These are phyloP conservation scores for Meganola albula DNA, from an alignment of 2,888 invertebrate genomes.

Conservation along the genomic window DNA sequence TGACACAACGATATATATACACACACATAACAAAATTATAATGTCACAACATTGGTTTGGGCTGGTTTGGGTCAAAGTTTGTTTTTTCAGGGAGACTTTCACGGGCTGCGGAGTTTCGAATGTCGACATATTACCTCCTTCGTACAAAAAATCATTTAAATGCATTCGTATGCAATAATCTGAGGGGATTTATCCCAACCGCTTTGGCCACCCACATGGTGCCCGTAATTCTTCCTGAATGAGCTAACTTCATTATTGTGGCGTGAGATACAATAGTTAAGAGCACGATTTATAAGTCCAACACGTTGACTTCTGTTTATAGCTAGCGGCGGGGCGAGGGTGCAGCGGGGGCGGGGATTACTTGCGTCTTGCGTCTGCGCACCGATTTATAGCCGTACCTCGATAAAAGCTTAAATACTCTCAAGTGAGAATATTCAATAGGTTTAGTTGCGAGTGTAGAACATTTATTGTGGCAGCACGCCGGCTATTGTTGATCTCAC, in stretches of 20 bases:
- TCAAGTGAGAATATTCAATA: slow-evolving; percentile 66
- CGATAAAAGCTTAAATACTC: slow-evolving; percentile 77
- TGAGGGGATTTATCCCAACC: slow-evolving; percentile 63
- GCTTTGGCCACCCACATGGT: slow-evolving; percentile 72
- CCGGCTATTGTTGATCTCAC: slow-evolving; percentile 21
- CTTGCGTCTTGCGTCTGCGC: slow-evolving; percentile 69
- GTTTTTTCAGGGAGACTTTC: slow-evolving; percentile 68
- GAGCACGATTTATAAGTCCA: slow-evolving; percentile 76
- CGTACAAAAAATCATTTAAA: slow-evolving; percentile 64
- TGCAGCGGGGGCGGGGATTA: slow-evolving; percentile 69
- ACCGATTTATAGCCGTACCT: slow-evolving; percentile 69
- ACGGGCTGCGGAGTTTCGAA: slow-evolving; percentile 48
- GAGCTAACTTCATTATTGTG: slow-evolving; percentile 78
- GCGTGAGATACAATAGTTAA: slow-evolving; percentile 77
- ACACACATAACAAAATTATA: no score
- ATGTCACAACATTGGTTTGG: no score
- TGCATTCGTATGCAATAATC: slow-evolving; percentile 66
- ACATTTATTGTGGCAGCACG: slow-evolving; percentile 21
- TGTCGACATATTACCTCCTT: slow-evolving; percentile 55
- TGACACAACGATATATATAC: no score
- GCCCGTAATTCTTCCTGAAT: slow-evolving; percentile 73
- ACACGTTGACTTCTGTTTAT: slow-evolving; percentile 79
- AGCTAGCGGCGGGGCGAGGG: slow-evolving; percentile 63
- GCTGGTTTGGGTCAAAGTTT: slow-evolving; percentile 37
- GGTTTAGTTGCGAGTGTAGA: slow-evolving; percentile 37